phyloP scores from a whole-genome alignment of 2,888 invertebrate species.

The Aproaerema taeniolella region DNA sequence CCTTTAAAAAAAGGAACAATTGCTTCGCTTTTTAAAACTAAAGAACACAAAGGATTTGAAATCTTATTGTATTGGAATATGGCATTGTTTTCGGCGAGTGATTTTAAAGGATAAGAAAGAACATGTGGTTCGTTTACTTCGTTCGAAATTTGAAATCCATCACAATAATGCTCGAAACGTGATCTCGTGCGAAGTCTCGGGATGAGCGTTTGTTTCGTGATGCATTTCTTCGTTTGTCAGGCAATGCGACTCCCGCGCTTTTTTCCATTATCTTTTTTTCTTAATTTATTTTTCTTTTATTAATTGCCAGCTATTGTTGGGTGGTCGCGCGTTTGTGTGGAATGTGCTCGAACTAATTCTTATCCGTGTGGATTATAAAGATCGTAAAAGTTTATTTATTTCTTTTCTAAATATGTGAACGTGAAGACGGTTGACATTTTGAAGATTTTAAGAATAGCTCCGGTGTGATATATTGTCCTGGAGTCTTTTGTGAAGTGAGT shows the following conservation, averaged over 20 bases:
- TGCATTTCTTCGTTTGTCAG: conserved; percentile 45
- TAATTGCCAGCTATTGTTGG: conserved; percentile 58
- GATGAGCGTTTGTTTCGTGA: conserved; percentile 59
- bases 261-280: conserved; percentile 4
- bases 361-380: conserved; percentile 5
- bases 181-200: conserved; percentile 49
- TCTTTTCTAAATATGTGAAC: conserved; percentile 6
- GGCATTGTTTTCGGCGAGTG: conserved; percentile 11
- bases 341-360: conserved; percentile 17
- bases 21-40: too few species aligned
- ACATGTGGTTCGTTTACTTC: conserved; percentile 34
- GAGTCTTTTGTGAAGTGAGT: too few species aligned
- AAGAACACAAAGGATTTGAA: conserved; percentile 1
- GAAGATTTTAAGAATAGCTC: too few species aligned
- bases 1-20: too few species aligned
- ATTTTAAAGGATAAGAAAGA: conserved; percentile 11
- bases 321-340: conserved; percentile 41
- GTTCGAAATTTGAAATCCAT: conserved; percentile 52
- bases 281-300: conserved; percentile 40
- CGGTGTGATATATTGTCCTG: too few species aligned
- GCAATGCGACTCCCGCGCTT: conserved; percentile 29
- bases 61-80: conserved; percentile 5
- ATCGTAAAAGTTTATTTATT: too few species aligned
- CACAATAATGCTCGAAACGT: conserved; percentile 68
- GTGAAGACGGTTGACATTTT: conserved; percentile 10